Conservation (phyloP, 2,113 vertebrate species). For the Athene cunicularia region DNA sequence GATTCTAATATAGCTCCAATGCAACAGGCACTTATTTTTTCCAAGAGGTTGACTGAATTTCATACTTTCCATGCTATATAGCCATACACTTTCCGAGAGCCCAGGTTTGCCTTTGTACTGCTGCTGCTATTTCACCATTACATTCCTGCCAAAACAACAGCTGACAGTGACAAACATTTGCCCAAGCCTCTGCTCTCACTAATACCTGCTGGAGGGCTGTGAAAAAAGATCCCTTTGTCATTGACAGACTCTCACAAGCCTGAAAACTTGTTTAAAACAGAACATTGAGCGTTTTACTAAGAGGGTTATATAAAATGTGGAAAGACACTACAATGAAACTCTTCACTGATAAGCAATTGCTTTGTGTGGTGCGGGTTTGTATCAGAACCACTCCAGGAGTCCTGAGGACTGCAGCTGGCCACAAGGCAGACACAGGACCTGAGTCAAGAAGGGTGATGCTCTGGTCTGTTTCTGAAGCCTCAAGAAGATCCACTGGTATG, state of each 20-base stretch:
- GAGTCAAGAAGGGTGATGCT: background rate
- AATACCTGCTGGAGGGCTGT: background rate
- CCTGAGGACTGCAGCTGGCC: background rate
- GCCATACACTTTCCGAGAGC: background rate
- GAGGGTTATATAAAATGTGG: background rate
- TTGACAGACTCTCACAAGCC: background rate
- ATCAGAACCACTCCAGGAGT: background rate
- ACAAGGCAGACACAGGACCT: background rate
- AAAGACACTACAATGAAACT: background rate
- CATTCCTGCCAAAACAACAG: background rate
- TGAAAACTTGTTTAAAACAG: background rate
- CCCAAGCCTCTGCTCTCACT: background rate
- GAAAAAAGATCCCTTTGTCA: background rate
- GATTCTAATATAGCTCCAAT: background rate
- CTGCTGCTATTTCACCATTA: background rate
- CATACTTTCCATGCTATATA: background rate
- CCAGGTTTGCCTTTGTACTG: background rate
- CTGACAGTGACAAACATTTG: background rate
- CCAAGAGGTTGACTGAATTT: background rate
- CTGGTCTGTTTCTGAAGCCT: background rate
- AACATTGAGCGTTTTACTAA: background rate
- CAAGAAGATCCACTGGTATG: background rate
- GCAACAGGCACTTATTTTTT: background rate
- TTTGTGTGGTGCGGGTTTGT: background rate
- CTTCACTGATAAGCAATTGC: background rate